phyloP scores from a whole-genome alignment of 2,113 vertebrate species.

The Manacus vitellinus region DNA sequence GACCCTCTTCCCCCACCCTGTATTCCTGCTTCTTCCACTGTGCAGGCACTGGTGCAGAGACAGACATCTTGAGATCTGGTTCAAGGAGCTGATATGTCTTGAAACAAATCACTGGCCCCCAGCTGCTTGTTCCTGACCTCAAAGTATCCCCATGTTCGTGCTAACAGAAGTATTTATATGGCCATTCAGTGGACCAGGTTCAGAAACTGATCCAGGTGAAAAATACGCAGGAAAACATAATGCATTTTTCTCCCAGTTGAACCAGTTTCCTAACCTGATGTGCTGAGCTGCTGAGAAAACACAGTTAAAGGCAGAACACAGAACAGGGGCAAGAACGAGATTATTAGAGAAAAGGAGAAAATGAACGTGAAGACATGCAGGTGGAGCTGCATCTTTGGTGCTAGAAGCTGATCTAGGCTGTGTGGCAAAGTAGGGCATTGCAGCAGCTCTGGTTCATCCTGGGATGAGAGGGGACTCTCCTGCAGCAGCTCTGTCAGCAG shows the following conservation, averaged over 20 bases:
- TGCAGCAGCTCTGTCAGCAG: neutral
- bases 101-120: neutral
- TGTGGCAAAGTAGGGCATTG: neutral
- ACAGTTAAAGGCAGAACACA: neutral
- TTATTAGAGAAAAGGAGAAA: neutral
- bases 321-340: neutral
- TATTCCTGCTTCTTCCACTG: neutral
- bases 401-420: neutral
- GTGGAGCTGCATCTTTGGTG: neutral
- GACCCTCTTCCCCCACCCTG: neutral
- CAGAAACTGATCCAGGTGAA: neutral
- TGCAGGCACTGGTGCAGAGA: neutral
- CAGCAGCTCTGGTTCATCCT: fast-evolving
- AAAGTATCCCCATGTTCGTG: neutral
- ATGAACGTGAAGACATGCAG: neutral
- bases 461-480: fast-evolving
- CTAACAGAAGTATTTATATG: neutral
- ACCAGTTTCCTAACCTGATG: neutral
- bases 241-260: neutral
- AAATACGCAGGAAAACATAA: neutral
- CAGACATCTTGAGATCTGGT: neutral
- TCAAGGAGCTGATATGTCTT: neutral
- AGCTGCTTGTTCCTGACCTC: neutral
- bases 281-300: neutral
- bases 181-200: neutral